phyloP scores from a whole-genome alignment of 2,888 invertebrate genomes.

The Habrosyne pyritoides region DNA sequence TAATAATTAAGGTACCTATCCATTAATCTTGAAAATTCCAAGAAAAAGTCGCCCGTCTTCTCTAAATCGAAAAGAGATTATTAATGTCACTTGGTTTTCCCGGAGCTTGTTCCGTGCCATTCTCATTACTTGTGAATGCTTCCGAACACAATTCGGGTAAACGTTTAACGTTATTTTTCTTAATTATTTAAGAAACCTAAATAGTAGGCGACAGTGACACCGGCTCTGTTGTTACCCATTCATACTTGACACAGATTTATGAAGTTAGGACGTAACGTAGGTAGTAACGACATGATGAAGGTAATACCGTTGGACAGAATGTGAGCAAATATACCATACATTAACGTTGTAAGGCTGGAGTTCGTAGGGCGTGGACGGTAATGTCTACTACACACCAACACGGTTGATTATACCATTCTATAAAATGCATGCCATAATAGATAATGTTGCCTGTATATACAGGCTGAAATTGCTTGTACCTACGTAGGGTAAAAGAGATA shows the following conservation, averaged over 20 bases:
- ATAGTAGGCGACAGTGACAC: neutral
- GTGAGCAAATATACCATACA: slow-evolving; percentile 20
- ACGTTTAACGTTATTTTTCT: neutral
- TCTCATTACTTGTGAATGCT: neutral
- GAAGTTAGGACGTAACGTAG: slow-evolving; percentile 16
- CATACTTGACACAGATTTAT: slow-evolving; percentile 3
- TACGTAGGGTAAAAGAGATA: slow-evolving; percentile 19
- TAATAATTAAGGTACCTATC: neutral
- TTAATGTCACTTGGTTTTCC: neutral
- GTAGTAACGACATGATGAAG: slow-evolving; percentile 19
- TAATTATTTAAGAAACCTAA: neutral
- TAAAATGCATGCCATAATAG: slow-evolving; percentile 6
- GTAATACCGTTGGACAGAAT: slow-evolving; percentile 13
- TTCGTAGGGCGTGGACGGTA: slow-evolving; percentile 22
- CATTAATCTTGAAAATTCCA: neutral
- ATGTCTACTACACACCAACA: slow-evolving; percentile 22
- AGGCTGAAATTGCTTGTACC: slow-evolving; percentile 3
- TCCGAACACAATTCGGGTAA: neutral
- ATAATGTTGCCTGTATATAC: neutral
- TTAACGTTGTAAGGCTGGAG: slow-evolving; percentile 20
- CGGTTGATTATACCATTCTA: slow-evolving; percentile 6
- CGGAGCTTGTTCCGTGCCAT: neutral
- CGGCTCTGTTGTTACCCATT: neutral
- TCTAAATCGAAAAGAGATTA: neutral
- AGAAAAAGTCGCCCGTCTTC: neutral